A percentile compares a stretch with the other conserved stretches of the same genome.
These are phyloP conservation scores for Trachurus trachurus DNA, from an alignment of 2,797 vertebrate species.

Conservation along the genomic window DNA sequence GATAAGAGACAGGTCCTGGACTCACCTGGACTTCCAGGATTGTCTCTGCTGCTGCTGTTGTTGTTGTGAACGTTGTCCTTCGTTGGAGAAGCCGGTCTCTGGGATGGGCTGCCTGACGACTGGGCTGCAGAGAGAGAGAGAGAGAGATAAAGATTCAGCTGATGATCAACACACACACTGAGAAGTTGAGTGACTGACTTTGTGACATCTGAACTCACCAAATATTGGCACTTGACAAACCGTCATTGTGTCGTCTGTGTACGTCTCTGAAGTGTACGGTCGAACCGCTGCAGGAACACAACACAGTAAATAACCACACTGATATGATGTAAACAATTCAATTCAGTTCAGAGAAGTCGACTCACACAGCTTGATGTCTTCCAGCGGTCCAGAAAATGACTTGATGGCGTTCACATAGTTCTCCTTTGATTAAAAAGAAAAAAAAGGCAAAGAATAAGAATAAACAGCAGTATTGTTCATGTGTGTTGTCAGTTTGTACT, in stretches of 20 bases:
- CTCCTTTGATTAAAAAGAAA: constrained; percentile 77
- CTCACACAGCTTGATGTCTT: constrained; percentile 92
- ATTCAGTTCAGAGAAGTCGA: neutral
- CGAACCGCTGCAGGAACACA: constrained; percentile 85
- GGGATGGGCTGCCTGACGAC: constrained; percentile 65
- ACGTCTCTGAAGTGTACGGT: constrained; percentile 86
- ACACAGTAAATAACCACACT: constrained; percentile 7
- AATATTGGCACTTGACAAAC: constrained; percentile 91
- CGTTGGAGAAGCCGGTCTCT: constrained; percentile 30
- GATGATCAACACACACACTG: neutral
- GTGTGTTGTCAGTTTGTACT: rapidly evolving
- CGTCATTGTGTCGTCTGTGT: constrained; percentile 92
- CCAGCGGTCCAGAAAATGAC: constrained; percentile 91
- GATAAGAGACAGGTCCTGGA: neutral
- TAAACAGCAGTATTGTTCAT: neutral
- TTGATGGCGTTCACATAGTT: constrained; percentile 91
- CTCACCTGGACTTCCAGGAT: constrained; percentile 61
- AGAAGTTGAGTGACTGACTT: too few relatives aligned
- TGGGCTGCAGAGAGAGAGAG: constrained; percentile 51
- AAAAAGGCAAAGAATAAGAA: neutral
- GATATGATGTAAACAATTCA: neutral
- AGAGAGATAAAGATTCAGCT: neutral
- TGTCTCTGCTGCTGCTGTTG: neutral
- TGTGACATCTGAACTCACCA: constrained; percentile 83
- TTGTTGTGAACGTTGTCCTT: neutral